Evolutionary conservation across 2,888 invertebrate species (phyloP), one percentile per base, ranked within the genome.

Genomic region (Chamaedrilus cognettii): DNA sequence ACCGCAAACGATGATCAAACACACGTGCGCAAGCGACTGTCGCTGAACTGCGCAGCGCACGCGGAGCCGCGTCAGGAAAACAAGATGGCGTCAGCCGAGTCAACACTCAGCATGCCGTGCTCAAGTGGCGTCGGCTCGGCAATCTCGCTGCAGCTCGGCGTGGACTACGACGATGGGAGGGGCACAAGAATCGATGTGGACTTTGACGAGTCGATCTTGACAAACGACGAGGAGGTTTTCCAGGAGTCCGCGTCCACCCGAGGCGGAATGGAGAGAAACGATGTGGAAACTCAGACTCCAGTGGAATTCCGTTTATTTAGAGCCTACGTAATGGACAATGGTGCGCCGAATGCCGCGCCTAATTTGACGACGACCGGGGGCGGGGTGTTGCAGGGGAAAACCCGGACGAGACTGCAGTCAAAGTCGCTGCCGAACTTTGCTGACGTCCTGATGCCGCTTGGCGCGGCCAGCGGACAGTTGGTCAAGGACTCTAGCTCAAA

Each of bases 1-100:
- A 74, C 70, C 28, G 75, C 77, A 58, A 75, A 76, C 42, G 76
- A 75, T 68, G 80, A 80, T 71, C n/a, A n/a, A n/a, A 75, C 85
- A 60, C 85, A 85, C 70, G 88, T 88, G 72, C 87, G 88, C 79
- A 89, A 89, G 80, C 84, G 88, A 60, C 81, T 88, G 67, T 88
- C 88, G 23, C 88, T 88, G 88, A 88, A 88, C 80, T 87, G 86
- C 74, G 87, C 83, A 65, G 31, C 74, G 76, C 82, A 75, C 69
- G 70, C 76, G 60, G 75, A 78, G 56, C 70, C n/a, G n/a, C n/a
- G n/a, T n/a, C n/a, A n/a, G n/a, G n/a, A 74, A 65, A 70, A 75
- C 64, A 73, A 75, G 64, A 71, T 75, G 56, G 71, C 79, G n/a
- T 74, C 82, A 69, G 75, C 80, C 3, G 85, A 85, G 72, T 85